These are phyloP conservation scores for Hemibagrus wyckioides DNA, from an alignment of 2,113 vertebrate species.

Conservation along the genomic window DNA sequence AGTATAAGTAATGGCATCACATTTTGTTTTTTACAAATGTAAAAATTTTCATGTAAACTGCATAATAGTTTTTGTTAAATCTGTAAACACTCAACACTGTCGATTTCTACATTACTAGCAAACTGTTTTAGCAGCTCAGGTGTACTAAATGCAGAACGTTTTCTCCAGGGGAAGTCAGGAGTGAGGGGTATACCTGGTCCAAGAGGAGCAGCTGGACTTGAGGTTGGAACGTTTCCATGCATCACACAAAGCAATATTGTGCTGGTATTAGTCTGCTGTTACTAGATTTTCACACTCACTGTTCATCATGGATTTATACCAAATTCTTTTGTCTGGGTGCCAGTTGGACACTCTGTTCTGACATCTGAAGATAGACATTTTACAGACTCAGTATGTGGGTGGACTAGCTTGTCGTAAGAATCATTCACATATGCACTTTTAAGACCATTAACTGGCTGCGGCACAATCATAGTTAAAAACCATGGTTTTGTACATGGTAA, in stretches of 20 bases:
- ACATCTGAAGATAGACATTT: constrained; percentile 8
- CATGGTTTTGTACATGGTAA: neutral
- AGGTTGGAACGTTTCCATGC: constrained; percentile 73
- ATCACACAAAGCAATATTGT: constrained; percentile 11
- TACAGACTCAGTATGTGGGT: neutral
- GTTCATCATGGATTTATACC: constrained; percentile 4
- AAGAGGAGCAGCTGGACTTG: constrained; percentile 80
- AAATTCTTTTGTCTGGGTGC: constrained; percentile 2
- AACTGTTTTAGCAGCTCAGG: neutral
- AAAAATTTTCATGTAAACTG: no score
- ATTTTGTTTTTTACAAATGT: no score
- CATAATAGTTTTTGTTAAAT: no score
- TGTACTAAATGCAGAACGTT: constrained; percentile 24
- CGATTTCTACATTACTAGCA: neutral
- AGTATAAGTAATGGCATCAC: no score
- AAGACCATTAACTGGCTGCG: neutral
- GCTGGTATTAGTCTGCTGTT: constrained; percentile 21
- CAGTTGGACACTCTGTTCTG: constrained; percentile 1
- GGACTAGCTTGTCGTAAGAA: neutral
- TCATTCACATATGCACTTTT: neutral
- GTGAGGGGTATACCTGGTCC: constrained; percentile 88
- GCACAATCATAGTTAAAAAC: neutral
- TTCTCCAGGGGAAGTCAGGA: constrained; percentile 85
- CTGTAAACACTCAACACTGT: neutral
- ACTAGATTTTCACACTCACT: neutral